A percentile compares a stretch with the other conserved stretches of the same genome.
Evolutionary conservation across 2,888 invertebrate genomes (phyloP).

Genomic region (Bugulina stolonifera): DNA sequence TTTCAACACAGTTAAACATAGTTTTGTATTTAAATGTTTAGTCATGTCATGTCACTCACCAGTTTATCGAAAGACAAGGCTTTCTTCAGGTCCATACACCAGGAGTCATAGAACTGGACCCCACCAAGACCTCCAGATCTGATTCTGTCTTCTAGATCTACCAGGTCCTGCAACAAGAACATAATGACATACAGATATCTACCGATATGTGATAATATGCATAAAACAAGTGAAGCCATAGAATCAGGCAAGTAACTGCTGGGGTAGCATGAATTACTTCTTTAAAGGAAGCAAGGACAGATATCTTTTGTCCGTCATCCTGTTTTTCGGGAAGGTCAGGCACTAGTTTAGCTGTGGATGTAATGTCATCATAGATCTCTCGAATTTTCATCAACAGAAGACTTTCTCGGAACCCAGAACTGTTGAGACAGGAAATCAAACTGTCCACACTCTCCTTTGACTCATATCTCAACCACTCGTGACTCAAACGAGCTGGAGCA

Average conservation of each 20-base stretch:
- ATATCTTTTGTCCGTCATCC: no score
- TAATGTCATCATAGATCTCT: slow-evolving; percentile 27
- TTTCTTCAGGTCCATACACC: slow-evolving; percentile 41
- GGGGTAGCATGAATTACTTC: no score
- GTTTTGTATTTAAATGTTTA: no score
- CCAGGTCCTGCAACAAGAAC: slow-evolving; percentile 37
- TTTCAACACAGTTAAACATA: no score
- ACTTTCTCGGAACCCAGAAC: slow-evolving; percentile 47
- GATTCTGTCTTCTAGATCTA: slow-evolving; percentile 46
- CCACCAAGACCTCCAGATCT: slow-evolving; percentile 53
- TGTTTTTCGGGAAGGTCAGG: no score
- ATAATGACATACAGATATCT: no score
- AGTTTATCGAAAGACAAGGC: slow-evolving; percentile 39
- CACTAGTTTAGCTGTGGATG: background rate
- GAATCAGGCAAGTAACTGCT: no score
- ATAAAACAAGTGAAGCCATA: no score
- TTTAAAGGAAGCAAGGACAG: no score
- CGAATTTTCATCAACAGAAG: slow-evolving; percentile 39
- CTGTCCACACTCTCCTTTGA: slow-evolving; percentile 37
- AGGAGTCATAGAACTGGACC: slow-evolving; percentile 43
- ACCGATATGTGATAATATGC: no score
- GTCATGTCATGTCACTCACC: slow-evolving; percentile 34
- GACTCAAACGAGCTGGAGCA: no score
- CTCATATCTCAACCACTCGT: background rate
- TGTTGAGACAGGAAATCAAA: slow-evolving; percentile 41